Evolutionary conservation across 2,797 vertebrate genomes (phyloP).

Genomic region (Eremophila alpestris): DNA sequence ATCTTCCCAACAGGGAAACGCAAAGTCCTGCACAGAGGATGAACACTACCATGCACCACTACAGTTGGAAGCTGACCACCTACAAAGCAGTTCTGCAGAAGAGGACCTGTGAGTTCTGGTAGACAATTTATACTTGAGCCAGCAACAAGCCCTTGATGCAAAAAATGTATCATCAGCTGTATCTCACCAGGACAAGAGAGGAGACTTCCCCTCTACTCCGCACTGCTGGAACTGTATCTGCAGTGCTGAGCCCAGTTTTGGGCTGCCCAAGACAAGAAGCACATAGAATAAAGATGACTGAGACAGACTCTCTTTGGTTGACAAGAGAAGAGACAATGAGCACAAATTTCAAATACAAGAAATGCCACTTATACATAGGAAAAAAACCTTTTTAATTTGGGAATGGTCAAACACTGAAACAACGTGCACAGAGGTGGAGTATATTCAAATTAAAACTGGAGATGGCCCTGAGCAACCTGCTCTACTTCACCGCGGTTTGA

Average conservation of each 20-base stretch:
- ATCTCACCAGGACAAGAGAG: neutral
- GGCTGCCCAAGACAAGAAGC: neutral
- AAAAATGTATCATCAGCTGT: neutral
- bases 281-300: neutral
- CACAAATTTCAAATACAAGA: neutral
- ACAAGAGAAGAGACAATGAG: neutral
- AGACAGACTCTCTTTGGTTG: neutral
- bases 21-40: neutral
- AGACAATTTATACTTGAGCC: neutral
- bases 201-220: neutral
- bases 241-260: neutral
- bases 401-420: neutral
- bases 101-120: neutral
- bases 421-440: neutral
- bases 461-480: neutral
- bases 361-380: neutral
- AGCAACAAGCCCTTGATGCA: neutral
- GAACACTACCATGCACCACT: fast-evolving
- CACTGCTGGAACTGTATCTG: neutral
- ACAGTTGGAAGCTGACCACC: neutral
- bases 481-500: neutral
- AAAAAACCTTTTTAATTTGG: neutral
- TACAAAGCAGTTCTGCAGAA: neutral
- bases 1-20: neutral
- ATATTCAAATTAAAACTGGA: neutral